These are phyloP conservation scores for Belonocnema kinseyi DNA, from an alignment of 1,140 invertebrate species.

Conservation along the genomic window DNA sequence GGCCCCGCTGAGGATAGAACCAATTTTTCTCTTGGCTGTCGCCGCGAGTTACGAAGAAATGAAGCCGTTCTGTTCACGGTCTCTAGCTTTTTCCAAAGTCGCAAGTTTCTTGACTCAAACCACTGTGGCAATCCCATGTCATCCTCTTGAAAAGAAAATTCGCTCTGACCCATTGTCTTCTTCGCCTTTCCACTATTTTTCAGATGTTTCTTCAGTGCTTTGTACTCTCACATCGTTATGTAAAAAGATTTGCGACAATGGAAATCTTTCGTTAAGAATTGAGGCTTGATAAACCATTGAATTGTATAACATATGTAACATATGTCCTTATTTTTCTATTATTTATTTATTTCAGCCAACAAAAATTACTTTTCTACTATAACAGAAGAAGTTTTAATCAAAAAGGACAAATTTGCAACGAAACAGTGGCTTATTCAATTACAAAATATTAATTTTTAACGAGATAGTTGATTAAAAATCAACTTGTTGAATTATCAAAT, in stretches of 20 bases:
- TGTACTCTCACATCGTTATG: neutral
- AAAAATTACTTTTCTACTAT: too few relatives aligned
- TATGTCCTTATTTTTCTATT: too few relatives aligned
- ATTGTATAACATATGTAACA: too few relatives aligned
- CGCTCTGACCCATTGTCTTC: slow-evolving; percentile 6
- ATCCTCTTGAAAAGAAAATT: slow-evolving; percentile 29
- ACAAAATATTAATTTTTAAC: too few relatives aligned
- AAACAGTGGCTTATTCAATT: too few relatives aligned
- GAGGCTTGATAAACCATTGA: neutral
- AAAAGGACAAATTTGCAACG: too few relatives aligned
- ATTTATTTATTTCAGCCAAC: too few relatives aligned
- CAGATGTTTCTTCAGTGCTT: neutral
- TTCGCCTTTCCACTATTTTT: neutral
- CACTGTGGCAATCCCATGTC: slow-evolving; percentile 26
- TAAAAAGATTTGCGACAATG: neutral
- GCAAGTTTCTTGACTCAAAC: slow-evolving; percentile 13
- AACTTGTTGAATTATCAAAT: too few relatives aligned
- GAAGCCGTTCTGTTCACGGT: slow-evolving; percentile 56
- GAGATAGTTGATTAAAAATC: too few relatives aligned
- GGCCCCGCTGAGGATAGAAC: slow-evolving; percentile 52
- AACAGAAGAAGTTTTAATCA: too few relatives aligned
- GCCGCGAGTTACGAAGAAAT: slow-evolving; percentile 67
- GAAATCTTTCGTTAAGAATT: neutral
- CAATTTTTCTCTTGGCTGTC: slow-evolving; percentile 71
- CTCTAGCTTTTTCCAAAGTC: slow-evolving; percentile 30